Conservation (phyloP, 2,797 vertebrate genomes). For the Lutjanus argentimaculatus region DNA sequence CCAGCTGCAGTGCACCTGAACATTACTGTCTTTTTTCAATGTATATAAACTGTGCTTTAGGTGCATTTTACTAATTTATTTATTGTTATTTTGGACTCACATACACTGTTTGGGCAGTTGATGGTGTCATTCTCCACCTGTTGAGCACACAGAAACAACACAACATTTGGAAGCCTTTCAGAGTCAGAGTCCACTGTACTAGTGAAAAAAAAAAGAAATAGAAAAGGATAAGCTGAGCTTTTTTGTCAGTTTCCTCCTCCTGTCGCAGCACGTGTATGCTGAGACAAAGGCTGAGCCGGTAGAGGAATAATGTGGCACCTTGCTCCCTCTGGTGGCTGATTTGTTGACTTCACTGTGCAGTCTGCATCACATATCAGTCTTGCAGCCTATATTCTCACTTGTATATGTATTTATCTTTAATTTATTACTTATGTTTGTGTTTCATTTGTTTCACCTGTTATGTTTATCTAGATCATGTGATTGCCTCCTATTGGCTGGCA, state of each 20-base stretch:
- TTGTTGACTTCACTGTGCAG: constrained; percentile 5
- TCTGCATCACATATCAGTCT: not conserved
- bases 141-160: not conserved
- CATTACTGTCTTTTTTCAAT: not conserved
- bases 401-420: too few species aligned
- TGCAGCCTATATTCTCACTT: too few species aligned
- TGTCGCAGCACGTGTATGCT: constrained; percentile 43
- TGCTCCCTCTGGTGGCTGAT: constrained; percentile 68
- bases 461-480: too few species aligned
- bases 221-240: not conserved
- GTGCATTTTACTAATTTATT: not conserved
- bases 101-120: not conserved
- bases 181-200: not conserved
- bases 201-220: not conserved
- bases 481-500: too few species aligned
- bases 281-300: constrained; percentile 71
- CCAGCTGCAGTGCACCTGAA: constrained; percentile 21
- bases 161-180: not conserved
- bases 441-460: too few species aligned
- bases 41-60: not conserved
- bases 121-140: not conserved
- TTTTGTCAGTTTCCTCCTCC: not conserved
- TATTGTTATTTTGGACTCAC: not conserved
- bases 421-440: too few species aligned
- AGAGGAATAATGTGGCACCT: not conserved